A percentile compares a stretch with the other conserved stretches of the same genome.
Conservation (phyloP, 64 coral and sea anemone species). For the Dendronephthya gigantea region DNA sequence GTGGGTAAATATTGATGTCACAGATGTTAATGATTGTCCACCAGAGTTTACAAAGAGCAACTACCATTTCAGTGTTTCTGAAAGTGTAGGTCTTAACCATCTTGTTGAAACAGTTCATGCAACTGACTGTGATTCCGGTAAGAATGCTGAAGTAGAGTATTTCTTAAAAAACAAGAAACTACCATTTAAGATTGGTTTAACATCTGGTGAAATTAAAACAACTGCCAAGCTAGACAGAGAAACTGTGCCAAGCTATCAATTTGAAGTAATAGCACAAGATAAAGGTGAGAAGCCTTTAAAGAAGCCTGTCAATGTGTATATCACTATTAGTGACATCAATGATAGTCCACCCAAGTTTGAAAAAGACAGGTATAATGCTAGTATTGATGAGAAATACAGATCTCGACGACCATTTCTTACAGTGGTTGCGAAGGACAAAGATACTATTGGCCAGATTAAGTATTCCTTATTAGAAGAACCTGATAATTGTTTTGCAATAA, state of each 20-base stretch:
- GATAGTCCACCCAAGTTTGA: neutral
- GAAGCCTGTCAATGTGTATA: neutral
- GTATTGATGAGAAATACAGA: neutral
- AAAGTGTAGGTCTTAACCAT: slow-evolving; percentile 47
- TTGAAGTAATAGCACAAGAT: slow-evolving; percentile 1
- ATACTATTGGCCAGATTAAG: neutral
- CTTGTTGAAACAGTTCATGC: slow-evolving; percentile 49
- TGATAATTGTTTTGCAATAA: neutral
- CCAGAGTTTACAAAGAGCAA: slow-evolving; percentile 32
- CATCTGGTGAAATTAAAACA: neutral
- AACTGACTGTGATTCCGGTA: neutral
- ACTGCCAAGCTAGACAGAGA: neutral
- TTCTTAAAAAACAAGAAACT: slow-evolving; percentile 36
- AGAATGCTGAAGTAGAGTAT: neutral
- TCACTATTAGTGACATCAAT: neutral
- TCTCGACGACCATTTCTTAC: neutral
- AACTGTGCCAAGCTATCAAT: neutral
- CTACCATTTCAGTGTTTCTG: slow-evolving; percentile 49
- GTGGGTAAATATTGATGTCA: neutral
- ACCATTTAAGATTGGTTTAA: slow-evolving; percentile 41
- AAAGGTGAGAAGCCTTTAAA: neutral
- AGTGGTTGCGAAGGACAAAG: neutral
- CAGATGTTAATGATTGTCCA: neutral
- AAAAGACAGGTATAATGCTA: neutral
- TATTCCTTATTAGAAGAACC: neutral